Conservation (phyloP, 30 jellyfish, hydroid and myxozoan genomes). For the Pseudorhiza aurosa region DNA sequence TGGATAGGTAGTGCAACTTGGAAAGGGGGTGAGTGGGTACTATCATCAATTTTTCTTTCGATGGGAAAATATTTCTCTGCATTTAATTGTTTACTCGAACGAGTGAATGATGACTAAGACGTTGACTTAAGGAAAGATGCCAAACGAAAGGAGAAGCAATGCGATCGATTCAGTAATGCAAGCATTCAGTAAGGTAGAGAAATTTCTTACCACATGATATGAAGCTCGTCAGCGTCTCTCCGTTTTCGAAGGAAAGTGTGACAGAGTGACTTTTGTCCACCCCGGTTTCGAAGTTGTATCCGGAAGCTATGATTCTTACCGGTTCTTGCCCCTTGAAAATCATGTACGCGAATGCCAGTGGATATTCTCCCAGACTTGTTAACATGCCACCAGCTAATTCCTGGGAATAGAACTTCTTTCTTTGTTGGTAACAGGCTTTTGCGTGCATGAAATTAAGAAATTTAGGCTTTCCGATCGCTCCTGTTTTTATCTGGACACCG, state of each 20-base stretch:
- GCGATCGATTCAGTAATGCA: too few relatives aligned
- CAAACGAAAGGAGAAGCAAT: too few relatives aligned
- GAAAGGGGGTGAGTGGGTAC: too few relatives aligned
- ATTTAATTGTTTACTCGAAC: too few relatives aligned
- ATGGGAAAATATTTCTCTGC: too few relatives aligned
- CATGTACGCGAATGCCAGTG: conserved; percentile 51
- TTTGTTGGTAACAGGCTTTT: conserved; percentile 10
- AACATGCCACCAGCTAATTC: conserved; percentile 73
- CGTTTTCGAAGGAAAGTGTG: conserved; percentile 35
- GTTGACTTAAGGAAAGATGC: too few relatives aligned
- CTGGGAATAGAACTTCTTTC: conserved; percentile 36
- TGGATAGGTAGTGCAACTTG: too few relatives aligned
- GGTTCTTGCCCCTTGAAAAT: conserved; percentile 57
- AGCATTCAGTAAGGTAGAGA: too few relatives aligned
- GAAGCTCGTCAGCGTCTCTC: conserved; percentile 36
- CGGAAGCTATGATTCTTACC: conserved; percentile 49
- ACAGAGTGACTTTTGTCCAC: conserved; percentile 57
- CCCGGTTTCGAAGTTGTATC: conserved; percentile 49
- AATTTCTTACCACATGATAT: conserved; percentile 66
- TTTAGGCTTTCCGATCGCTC: conserved; percentile 67
- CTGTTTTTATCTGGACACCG: conserved; percentile 36
- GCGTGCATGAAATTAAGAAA: conserved; percentile 55
- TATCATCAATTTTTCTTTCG: too few relatives aligned
- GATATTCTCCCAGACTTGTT: conserved; percentile 65
- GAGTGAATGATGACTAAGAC: too few relatives aligned